A percentile compares a stretch with the other conserved stretches of the same genome.
Conservation (phyloP, 2,113 vertebrate genomes). For the Tapirus terrestris region DNA sequence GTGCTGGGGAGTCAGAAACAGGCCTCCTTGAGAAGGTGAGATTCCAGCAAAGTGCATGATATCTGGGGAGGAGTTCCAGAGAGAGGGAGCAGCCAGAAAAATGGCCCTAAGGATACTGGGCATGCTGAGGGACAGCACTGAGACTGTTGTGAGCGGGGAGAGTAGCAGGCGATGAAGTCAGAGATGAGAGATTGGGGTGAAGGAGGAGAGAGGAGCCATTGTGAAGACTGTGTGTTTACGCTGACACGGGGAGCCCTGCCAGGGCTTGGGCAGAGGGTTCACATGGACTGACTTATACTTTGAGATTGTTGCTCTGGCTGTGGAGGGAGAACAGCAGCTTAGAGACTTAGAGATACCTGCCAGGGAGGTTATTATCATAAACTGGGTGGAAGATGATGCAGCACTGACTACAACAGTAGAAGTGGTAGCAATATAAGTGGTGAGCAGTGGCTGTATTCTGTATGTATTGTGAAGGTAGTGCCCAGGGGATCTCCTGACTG, state of each 20-base stretch:
- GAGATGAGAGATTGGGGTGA: not conserved
- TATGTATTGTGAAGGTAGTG: not conserved
- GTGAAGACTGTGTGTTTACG: not conserved
- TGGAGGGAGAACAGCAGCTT: not conserved
- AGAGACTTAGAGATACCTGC: not conserved
- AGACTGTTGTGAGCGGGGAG: not conserved
- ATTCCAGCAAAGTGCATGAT: not conserved
- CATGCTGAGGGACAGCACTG: not conserved
- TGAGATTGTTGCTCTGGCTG: not conserved
- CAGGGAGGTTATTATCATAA: not conserved
- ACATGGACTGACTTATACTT: not conserved
- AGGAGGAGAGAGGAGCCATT: no score
- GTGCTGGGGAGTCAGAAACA: not conserved
- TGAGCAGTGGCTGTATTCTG: not conserved
- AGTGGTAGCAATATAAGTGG: not conserved
- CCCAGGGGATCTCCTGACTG: not conserved
- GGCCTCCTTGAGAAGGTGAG: not conserved
- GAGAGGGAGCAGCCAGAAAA: not conserved
- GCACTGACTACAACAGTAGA: not conserved
- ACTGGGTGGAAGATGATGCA: not conserved
- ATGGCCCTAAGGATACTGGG: no score
- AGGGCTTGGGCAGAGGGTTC: not conserved
- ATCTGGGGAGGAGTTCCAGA: not conserved
- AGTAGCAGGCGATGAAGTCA: not conserved
- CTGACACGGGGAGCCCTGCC: not conserved